Evolutionary conservation across 2,797 vertebrate species (phyloP).

Genomic region (Acrossocheilus fasciatus): DNA sequence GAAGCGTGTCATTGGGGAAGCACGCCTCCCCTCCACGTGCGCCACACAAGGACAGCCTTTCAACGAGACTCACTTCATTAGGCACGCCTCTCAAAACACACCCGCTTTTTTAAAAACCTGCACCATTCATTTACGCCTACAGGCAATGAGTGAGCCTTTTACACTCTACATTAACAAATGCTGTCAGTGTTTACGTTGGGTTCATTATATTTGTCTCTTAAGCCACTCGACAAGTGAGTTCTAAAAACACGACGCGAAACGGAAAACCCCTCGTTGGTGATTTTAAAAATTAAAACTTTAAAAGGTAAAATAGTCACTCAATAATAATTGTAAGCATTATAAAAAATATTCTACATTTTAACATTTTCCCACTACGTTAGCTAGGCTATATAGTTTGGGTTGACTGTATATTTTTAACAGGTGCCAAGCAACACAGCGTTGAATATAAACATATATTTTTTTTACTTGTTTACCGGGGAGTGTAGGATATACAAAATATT

Average conservation of each 20-base stretch:
- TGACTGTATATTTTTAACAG: not conserved
- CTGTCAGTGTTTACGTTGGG: not conserved
- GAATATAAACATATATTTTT: not conserved
- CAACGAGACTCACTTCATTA: constrained; percentile 49
- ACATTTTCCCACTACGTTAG: not conserved
- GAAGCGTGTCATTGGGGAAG: constrained; percentile 9
- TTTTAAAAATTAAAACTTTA: not conserved
- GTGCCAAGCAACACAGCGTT: not conserved
- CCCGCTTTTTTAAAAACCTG: not conserved
- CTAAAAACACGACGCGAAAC: not conserved
- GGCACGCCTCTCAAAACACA: constrained; percentile 44
- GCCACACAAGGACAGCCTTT: constrained; percentile 45
- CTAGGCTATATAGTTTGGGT: not conserved
- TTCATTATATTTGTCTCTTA: not conserved
- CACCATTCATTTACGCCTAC: not conserved
- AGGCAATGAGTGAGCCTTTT: not conserved
- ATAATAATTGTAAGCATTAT: not conserved
- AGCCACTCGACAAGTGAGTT: not conserved
- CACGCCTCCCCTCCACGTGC: constrained; percentile 61
- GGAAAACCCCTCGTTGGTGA: not conserved
- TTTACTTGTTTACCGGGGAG: not conserved
- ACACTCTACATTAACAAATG: not conserved
- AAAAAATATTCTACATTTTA: not conserved
- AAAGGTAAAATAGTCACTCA: not conserved
- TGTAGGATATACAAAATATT: not conserved